Percentiles rank a stretch among this genome's conserved stretches.
Evolutionary conservation across 2,888 invertebrate species (phyloP).

Genomic region (Acleris cristana): DNA sequence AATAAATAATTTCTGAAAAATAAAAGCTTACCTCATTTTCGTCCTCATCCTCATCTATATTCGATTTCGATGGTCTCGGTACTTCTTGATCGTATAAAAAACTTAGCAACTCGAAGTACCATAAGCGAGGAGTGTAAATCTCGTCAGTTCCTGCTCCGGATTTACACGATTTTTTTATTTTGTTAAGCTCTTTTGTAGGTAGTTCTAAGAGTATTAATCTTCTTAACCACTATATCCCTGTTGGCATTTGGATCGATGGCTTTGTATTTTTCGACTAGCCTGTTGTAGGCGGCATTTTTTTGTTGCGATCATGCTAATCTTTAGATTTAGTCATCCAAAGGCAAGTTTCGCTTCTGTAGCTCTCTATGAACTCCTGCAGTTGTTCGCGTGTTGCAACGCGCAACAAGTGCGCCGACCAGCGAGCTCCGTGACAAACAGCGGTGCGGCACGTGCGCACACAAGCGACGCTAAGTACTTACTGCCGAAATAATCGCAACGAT

Average conservation of each 20-base stretch:
- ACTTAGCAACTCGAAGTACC: slow-evolving; percentile 13
- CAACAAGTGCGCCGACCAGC: slow-evolving; percentile 3
- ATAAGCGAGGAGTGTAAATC: slow-evolving; percentile 1
- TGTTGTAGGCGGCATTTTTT: slow-evolving; percentile 10
- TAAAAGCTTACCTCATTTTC: slow-evolving; percentile 4
- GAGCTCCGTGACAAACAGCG: background rate
- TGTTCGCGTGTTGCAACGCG: slow-evolving; percentile 14
- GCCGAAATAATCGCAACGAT: slow-evolving; percentile 14
- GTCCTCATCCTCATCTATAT: slow-evolving; percentile 14
- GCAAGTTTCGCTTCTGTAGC: slow-evolving; percentile 32
- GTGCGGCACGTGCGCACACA: slow-evolving; percentile 4
- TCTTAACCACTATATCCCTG: slow-evolving; percentile 29
- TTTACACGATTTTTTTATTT: slow-evolving; percentile 27
- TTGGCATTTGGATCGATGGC: slow-evolving; percentile 29
- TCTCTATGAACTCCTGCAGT: slow-evolving; percentile 37
- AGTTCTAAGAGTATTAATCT: slow-evolving; percentile 29
- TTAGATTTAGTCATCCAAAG: slow-evolving; percentile 20
- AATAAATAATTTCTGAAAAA: slow-evolving; percentile 20
- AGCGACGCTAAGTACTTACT: slow-evolving; percentile 8
- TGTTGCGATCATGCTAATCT: no score
- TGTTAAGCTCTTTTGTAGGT: slow-evolving; percentile 35
- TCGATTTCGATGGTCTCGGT: slow-evolving; percentile 10
- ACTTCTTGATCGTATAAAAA: slow-evolving; percentile 20
- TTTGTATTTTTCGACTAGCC: slow-evolving; percentile 34
- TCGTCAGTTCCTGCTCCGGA: slow-evolving; percentile 19